Conservation (phyloP, 2,888 invertebrate species). For the Junonia oenone region DNA sequence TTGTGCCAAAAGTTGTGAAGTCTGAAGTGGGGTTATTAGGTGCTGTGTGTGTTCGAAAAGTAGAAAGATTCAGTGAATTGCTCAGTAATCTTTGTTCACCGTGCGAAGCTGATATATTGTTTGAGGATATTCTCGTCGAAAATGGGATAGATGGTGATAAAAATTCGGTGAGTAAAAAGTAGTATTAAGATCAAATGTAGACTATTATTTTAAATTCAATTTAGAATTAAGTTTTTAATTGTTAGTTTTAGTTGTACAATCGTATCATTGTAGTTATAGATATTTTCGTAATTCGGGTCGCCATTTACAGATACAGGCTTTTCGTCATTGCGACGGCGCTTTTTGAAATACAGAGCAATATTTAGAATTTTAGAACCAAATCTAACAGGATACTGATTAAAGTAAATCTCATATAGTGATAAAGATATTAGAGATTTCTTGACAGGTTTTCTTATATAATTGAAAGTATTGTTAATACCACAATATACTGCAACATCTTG, state of each 20-base stretch:
- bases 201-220: too few species aligned
- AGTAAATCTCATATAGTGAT: too few species aligned
- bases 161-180: constrained; percentile 49
- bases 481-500: not conserved
- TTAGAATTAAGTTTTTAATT: not conserved
- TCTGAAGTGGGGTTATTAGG: constrained; percentile 59
- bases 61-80: constrained; percentile 74
- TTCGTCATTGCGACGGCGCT: too few species aligned
- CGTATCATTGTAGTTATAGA: not conserved
- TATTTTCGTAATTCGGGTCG: not conserved
- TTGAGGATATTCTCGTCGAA: constrained; percentile 68
- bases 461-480: not conserved
- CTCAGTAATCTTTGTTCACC: constrained; percentile 74
- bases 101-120: constrained; percentile 66
- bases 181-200: constrained; percentile 1
- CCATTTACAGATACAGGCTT: not conserved
- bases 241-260: not conserved
- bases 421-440: too few species aligned
- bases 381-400: too few species aligned
- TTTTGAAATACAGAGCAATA: too few species aligned
- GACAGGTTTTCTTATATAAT: too few species aligned
- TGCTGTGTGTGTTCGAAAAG: constrained; percentile 73
- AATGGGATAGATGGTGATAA: constrained; percentile 58
- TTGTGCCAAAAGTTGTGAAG: constrained; percentile 62
- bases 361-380: too few species aligned